phyloP scores from a whole-genome alignment of 2,113 vertebrate species.

The Procavia capensis region DNA sequence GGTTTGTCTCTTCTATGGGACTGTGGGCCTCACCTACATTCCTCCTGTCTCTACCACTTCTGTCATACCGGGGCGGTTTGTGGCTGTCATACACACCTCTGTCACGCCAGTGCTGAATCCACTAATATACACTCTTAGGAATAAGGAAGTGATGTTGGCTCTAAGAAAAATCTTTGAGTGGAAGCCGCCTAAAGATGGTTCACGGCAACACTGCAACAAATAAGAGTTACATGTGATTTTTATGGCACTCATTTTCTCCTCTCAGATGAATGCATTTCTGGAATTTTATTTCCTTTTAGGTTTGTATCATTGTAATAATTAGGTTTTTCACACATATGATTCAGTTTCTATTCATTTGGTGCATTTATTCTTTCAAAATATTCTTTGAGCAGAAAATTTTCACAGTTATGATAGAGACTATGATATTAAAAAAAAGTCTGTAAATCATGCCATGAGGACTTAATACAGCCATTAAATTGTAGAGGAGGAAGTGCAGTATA shows the following conservation, averaged over 20 bases:
- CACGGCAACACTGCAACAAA: not conserved
- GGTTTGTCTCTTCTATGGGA: constrained; percentile 53
- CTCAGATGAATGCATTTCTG: not conserved
- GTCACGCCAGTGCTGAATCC: constrained; percentile 62
- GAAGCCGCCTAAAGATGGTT: not conserved
- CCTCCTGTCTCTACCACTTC: not conserved
- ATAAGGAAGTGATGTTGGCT: constrained; percentile 46
- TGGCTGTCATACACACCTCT: constrained; percentile 36
- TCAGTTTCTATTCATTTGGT: not conserved
- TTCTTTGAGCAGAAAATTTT: not conserved
- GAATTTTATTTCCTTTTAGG: not conserved
- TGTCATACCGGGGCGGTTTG: not conserved
- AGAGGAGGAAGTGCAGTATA: too few species aligned
- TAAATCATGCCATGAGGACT: not conserved
- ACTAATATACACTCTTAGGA: constrained; percentile 63
- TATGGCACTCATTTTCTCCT: not conserved
- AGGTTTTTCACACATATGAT: not conserved
- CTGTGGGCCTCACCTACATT: constrained; percentile 54
- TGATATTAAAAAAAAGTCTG: not conserved
- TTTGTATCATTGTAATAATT: not conserved
- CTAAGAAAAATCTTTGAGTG: constrained; percentile 16
- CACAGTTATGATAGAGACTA: not conserved
- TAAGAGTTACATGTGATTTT: not conserved
- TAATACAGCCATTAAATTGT: not conserved
- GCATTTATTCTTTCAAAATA: not conserved